phyloP scores from a whole-genome alignment of 2,888 invertebrate genomes.

The Rhagophthalmus giganteus region DNA sequence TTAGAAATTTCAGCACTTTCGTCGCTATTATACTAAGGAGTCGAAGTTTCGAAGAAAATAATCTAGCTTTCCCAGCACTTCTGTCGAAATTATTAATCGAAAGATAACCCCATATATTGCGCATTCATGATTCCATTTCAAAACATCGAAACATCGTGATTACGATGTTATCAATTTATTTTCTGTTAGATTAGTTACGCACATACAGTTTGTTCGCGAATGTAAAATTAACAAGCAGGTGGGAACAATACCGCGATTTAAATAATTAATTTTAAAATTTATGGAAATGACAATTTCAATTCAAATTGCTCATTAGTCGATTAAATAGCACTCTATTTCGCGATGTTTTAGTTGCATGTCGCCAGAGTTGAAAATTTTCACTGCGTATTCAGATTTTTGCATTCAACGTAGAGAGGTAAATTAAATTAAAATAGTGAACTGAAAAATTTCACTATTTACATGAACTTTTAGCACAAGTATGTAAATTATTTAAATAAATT shows the following conservation, averaged over 20 bases:
- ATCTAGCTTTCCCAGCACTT: conserved; percentile 1
- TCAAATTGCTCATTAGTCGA: conserved; percentile 17
- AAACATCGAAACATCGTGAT: conserved; percentile 12
- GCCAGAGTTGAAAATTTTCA: no score
- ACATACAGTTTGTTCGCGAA: conserved; percentile 10
- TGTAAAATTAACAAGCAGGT: conserved; percentile 8
- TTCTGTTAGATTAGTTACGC: conserved; percentile 8
- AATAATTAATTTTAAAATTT: conserved; percentile 24
- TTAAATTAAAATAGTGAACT: no score
- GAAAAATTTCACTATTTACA: no score
- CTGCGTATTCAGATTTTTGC: no score
- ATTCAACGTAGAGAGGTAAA: no score
- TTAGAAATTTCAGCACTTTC: conserved; percentile 21
- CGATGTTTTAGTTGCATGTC: conserved; percentile 4
- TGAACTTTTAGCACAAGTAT: no score
- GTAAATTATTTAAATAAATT: no score
- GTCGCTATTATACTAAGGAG: conserved; percentile 3
- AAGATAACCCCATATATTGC: background rate
- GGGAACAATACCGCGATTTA: conserved; percentile 14
- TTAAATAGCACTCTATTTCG: conserved; percentile 22
- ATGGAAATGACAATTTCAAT: conserved; percentile 17
- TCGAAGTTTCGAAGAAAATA: conserved; percentile 5
- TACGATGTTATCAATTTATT: conserved; percentile 15
- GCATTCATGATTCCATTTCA: conserved; percentile 15
- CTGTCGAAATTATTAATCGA: conserved; percentile 4